phyloP scores from a whole-genome alignment of 2,797 vertebrate species.

The Sebastes taczanowskii region DNA sequence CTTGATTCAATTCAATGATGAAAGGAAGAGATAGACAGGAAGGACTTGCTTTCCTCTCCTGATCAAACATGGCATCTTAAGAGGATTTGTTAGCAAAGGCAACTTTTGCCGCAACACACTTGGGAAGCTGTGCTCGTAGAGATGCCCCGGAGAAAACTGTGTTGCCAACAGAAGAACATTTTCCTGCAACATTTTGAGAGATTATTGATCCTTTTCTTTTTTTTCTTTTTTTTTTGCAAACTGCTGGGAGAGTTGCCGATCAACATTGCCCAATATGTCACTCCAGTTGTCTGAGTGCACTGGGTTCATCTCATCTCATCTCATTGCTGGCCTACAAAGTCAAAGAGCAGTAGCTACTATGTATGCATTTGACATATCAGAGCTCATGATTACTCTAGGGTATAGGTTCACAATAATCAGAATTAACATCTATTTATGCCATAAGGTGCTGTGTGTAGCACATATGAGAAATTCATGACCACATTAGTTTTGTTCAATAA shows the following conservation, averaged over 20 bases:
- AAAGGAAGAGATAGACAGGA: neutral
- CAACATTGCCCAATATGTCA: neutral
- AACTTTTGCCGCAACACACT: neutral
- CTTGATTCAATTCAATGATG: neutral
- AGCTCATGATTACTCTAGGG: neutral
- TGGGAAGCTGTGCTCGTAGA: neutral
- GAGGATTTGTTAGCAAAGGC: neutral
- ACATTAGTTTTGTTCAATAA: neutral
- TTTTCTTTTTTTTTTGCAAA: neutral
- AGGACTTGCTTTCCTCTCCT: neutral
- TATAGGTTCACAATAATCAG: neutral
- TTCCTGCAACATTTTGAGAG: neutral
- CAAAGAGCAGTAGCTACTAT: slow-evolving; percentile 4
- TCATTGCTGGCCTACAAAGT: neutral
- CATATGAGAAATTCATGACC: neutral
- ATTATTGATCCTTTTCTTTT: neutral
- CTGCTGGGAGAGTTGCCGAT: neutral
- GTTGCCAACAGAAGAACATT: slow-evolving; percentile 41
- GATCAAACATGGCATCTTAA: neutral
- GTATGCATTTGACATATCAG: neutral
- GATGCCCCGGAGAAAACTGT: slow-evolving; percentile 8
- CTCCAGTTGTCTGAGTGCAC: neutral
- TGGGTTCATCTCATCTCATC: neutral
- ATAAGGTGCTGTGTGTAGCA: neutral
- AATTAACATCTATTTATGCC: neutral